These are phyloP conservation scores for Drosophila sordidula DNA, from an alignment of 2,888 invertebrate genomes.

Conservation along the genomic window DNA sequence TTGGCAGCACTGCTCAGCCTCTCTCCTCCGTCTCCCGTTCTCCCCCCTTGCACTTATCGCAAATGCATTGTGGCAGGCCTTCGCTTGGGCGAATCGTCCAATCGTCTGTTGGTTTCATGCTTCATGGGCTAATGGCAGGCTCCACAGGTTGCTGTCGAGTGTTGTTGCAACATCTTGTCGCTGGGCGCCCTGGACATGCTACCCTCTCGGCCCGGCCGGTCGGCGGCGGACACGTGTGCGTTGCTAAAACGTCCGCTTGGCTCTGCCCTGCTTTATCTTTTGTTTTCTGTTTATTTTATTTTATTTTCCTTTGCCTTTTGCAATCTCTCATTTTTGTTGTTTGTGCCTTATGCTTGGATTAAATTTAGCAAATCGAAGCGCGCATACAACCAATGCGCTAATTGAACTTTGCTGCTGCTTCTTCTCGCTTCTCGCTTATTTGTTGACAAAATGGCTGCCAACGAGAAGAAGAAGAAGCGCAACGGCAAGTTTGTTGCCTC, in stretches of 20 bases:
- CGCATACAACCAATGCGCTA: conserved; percentile 62
- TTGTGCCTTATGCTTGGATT: conserved; percentile 78
- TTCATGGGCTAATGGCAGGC: conserved; percentile 72
- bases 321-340: conserved; percentile 9
- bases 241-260: conserved; percentile 75
- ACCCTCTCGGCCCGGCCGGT: conserved; percentile 5
- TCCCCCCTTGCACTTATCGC: conserved; percentile 61
- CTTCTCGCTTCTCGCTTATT: conserved; percentile 24
- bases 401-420: conserved; percentile 62
- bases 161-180: conserved; percentile 76
- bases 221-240: conserved; percentile 69
- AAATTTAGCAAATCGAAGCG: conserved; percentile 79
- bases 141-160: conserved; percentile 78
- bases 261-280: not conserved
- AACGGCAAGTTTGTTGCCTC: conserved; percentile 51
- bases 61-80: conserved; percentile 74
- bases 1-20: not conserved
- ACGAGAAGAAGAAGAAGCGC: conserved; percentile 8
- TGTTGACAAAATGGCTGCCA: conserved; percentile 58
- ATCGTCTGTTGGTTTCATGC: conserved; percentile 75
- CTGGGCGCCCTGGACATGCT: conserved; percentile 67
- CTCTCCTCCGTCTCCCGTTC: conserved; percentile 2
- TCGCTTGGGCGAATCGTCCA: conserved; percentile 11
- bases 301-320: conserved; percentile 23
- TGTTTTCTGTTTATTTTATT: conserved; percentile 27